phyloP scores from a whole-genome alignment of 2,113 vertebrate genomes.

The Larimichthys polyactis region DNA sequence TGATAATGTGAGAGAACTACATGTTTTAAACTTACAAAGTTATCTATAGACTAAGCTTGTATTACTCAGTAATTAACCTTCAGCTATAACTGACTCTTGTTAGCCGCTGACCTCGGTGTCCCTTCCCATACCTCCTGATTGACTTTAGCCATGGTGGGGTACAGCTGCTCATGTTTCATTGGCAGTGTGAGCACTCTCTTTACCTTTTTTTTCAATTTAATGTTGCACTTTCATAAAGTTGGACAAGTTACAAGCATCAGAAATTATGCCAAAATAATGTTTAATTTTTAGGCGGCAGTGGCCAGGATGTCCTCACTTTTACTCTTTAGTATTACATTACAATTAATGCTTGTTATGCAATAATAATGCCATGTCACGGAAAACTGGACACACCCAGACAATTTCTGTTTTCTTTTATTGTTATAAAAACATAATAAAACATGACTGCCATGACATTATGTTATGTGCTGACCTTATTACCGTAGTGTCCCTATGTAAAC shows the following conservation, averaged over 20 bases:
- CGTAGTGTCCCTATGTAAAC: no score
- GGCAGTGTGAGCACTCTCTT: neutral
- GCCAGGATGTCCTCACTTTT: no score
- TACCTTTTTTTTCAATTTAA: neutral
- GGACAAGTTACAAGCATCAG: neutral
- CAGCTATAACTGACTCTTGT: conserved; percentile 25
- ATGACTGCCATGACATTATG: no score
- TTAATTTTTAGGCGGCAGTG: neutral
- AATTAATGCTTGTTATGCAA: neutral
- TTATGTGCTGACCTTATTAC: no score
- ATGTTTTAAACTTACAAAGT: neutral
- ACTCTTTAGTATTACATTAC: no score
- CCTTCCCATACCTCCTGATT: conserved; percentile 8
- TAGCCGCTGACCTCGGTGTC: conserved; percentile 41
- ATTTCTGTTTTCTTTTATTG: no score
- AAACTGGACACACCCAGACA: neutral
- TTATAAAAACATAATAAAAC: no score
- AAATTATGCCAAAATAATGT: no score
- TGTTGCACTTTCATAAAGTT: neutral
- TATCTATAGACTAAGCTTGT: conserved; percentile 17
- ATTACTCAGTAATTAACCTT: conserved; percentile 19
- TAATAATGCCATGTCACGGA: neutral
- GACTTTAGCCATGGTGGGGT: neutral
- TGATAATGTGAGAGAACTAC: conserved; percentile 1
- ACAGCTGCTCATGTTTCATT: conserved; percentile 24